A percentile compares a stretch with the other conserved stretches of the same genome.
Conservation (phyloP, 2,113 vertebrate genomes). For the Melanostigma gelatinosum region DNA sequence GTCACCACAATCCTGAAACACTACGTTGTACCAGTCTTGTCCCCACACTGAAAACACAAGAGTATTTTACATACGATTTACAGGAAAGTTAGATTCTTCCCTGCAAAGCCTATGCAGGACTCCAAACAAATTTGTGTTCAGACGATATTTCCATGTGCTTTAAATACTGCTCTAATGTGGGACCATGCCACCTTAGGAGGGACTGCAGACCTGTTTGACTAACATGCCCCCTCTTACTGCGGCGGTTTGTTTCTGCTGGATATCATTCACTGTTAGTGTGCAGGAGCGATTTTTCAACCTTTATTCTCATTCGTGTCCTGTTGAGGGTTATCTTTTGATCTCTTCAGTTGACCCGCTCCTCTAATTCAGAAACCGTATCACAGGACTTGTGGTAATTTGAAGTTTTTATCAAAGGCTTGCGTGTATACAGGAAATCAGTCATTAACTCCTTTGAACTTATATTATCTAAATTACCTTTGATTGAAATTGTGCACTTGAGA, state of each 20-base stretch:
- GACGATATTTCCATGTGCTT: conserved; percentile 87
- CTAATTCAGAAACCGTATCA: conserved; percentile 88
- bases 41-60: conserved; percentile 68
- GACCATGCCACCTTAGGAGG: conserved; percentile 92
- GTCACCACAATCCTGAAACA: conserved; percentile 89
- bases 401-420: conserved; percentile 77
- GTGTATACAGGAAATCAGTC: conserved; percentile 77
- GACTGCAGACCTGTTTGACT: conserved; percentile 87
- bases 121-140: conserved; percentile 86
- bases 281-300: conserved; percentile 86
- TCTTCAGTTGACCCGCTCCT: conserved; percentile 88
- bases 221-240: conserved; percentile 79
- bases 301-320: conserved; percentile 84
- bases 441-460: conserved; percentile 76
- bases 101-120: conserved; percentile 90
- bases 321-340: conserved; percentile 66
- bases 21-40: conserved; percentile 84
- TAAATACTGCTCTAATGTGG: conserved; percentile 90
- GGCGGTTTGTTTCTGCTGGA: conserved; percentile 90
- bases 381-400: conserved; percentile 87
- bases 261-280: conserved; percentile 91
- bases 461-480: conserved; percentile 78
- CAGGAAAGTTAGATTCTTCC: conserved; percentile 77
- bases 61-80: conserved; percentile 82
- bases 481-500: conserved; percentile 79